Evolutionary conservation across 2,113 vertebrate genomes (phyloP).

Genomic region (Spea bombifrons): DNA sequence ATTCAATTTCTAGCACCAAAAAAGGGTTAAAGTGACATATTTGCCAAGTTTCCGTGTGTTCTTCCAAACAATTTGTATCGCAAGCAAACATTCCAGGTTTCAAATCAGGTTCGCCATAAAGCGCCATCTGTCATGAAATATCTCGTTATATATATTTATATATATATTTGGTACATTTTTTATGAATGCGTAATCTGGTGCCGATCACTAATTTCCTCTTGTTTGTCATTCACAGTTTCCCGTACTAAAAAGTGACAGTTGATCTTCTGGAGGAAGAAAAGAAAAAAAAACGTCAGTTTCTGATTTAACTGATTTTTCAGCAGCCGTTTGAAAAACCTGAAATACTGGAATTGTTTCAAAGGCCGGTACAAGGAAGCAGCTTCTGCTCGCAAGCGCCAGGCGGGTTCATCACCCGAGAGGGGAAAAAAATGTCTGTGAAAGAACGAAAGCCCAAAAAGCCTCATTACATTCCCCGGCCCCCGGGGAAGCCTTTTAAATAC

Average conservation of each 20-base stretch:
- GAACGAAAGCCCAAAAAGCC: constrained; percentile 96
- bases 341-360: constrained; percentile 51
- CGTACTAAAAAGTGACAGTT: background rate
- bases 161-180: background rate
- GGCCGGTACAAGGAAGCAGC: constrained; percentile 20
- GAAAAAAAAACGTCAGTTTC: background rate
- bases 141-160: too few species aligned
- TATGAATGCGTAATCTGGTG: background rate
- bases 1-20: too few species aligned
- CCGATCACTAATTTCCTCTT: constrained; percentile 40
- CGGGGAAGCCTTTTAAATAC: constrained; percentile 96
- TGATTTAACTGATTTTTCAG: constrained; percentile 14
- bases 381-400: constrained; percentile 38
- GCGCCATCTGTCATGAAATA: too few species aligned
- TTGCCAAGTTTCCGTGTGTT: too few species aligned
- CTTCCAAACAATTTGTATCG: too few species aligned
- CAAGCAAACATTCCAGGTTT: too few species aligned
- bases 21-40: too few species aligned
- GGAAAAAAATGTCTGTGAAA: constrained; percentile 76
- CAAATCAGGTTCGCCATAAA: too few species aligned
- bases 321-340: constrained; percentile 51
- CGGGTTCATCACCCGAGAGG: constrained; percentile 41
- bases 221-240: constrained; percentile 59
- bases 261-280: background rate
- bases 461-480: constrained; percentile 93